Evolutionary conservation across 2,888 invertebrate species (phyloP).

Genomic region (Phania funesta): DNA sequence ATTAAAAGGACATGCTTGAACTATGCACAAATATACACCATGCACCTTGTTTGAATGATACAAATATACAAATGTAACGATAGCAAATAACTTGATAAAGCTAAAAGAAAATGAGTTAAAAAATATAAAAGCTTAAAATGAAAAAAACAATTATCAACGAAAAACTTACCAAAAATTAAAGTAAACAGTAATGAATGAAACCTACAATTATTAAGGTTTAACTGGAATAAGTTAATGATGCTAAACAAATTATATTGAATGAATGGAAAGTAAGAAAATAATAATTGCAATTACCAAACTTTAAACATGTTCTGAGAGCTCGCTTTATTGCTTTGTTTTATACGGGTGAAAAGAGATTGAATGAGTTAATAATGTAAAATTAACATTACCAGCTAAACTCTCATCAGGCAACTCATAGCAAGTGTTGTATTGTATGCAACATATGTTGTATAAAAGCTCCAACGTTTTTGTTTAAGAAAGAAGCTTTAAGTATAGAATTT

Average conservation of each 20-base stretch:
- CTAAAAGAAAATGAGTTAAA: constrained; percentile 5
- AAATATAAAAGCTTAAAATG: constrained; percentile 20
- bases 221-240: constrained; percentile 37
- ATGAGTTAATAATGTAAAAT: neutral
- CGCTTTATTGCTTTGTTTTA: neutral
- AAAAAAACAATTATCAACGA: constrained; percentile 12
- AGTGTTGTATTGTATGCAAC: neutral
- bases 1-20: constrained; percentile 56
- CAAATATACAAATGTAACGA: neutral
- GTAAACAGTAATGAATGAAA: constrained; percentile 40
- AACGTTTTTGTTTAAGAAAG: neutral
- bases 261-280: constrained; percentile 7
- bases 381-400: constrained; percentile 23
- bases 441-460: neutral
- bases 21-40: constrained; percentile 23
- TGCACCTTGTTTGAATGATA: constrained; percentile 16
- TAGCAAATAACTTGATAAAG: constrained; percentile 26
- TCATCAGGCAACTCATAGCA: neutral
- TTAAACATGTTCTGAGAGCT: constrained; percentile 32
- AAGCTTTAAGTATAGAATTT: too few species aligned
- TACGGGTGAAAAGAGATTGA: neutral
- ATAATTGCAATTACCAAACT: neutral
- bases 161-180: constrained; percentile 59
- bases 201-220: constrained; percentile 35
- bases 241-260: constrained; percentile 14